These are phyloP conservation scores for Apamea crenata DNA, from an alignment of 2,888 invertebrate genomes.

Conservation along the genomic window DNA sequence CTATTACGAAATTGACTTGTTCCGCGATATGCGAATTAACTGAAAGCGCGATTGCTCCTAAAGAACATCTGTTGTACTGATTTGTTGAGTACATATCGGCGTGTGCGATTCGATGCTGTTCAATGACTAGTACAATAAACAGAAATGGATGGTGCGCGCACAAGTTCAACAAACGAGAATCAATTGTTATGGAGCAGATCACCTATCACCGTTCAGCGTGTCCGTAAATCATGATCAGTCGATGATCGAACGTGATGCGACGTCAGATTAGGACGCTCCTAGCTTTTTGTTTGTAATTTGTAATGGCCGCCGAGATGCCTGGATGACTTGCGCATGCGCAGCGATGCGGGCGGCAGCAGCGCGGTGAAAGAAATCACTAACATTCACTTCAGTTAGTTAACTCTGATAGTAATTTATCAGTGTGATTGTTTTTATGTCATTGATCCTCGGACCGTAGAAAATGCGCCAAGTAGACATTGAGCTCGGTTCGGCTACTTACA, in stretches of 20 bases:
- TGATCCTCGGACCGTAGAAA: constrained; percentile 72
- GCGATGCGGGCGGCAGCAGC: constrained; percentile 72
- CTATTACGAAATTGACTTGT: constrained; percentile 77
- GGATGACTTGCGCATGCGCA: constrained; percentile 84
- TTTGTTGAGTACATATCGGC: constrained; percentile 61
- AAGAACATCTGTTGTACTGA: constrained; percentile 62
- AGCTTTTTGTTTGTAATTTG: constrained; percentile 88
- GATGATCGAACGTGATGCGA: constrained; percentile 87
- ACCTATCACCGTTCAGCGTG: constrained; percentile 86
- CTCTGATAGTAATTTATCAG: constrained; percentile 80
- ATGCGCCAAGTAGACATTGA: constrained; percentile 59
- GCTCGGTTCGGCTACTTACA: constrained; percentile 58
- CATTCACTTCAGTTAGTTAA: constrained; percentile 80
- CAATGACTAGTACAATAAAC: constrained; percentile 64
- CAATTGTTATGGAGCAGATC: constrained; percentile 85
- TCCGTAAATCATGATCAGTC: constrained; percentile 89
- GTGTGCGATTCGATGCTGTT: constrained; percentile 53
- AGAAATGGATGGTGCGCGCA: constrained; percentile 64
- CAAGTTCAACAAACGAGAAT: constrained; percentile 84
- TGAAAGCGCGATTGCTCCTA: constrained; percentile 55
- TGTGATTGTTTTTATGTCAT: constrained; percentile 80
- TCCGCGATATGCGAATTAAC: constrained; percentile 64
- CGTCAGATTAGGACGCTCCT: constrained; percentile 88
- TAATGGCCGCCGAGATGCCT: constrained; percentile 85
- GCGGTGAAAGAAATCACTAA: constrained; percentile 81